A percentile compares a stretch with the other conserved stretches of the same genome.
phyloP scores from a whole-genome alignment of 2,113 vertebrate species.

The Oreocharis arfaki region DNA sequence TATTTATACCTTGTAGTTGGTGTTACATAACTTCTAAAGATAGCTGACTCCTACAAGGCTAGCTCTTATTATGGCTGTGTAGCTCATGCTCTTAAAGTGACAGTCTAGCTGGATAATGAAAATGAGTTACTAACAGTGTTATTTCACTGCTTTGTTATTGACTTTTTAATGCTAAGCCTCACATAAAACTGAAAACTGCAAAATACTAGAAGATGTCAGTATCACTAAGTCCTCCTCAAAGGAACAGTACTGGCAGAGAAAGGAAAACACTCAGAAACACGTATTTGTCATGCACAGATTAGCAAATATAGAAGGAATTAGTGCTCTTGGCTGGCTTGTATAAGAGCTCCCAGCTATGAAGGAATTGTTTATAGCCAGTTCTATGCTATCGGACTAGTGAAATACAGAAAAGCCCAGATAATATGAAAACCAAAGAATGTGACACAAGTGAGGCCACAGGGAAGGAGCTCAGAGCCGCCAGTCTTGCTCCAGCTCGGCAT shows the following conservation, averaged over 20 bases:
- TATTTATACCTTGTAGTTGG: conserved; percentile 32
- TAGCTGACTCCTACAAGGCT: conserved; percentile 7
- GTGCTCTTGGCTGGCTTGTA: conserved; percentile 6
- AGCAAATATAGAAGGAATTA: conserved; percentile 35
- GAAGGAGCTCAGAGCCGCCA: neutral
- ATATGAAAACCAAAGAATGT: neutral
- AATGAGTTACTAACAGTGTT: neutral
- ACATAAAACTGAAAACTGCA: neutral
- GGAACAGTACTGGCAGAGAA: neutral
- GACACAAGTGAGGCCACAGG: neutral
- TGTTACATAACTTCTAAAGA: conserved; percentile 25
- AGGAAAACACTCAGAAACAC: neutral
- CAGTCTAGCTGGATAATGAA: neutral
- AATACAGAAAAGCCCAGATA: neutral
- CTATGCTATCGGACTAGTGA: neutral
- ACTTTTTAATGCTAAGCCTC: neutral
- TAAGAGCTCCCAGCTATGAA: neutral
- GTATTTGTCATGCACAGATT: conserved; percentile 21
- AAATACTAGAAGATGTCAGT: neutral
- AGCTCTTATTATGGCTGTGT: conserved; percentile 1
- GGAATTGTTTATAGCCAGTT: neutral
- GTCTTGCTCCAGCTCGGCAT: neutral
- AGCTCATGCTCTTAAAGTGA: neutral
- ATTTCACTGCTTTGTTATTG: neutral
- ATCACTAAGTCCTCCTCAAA: neutral